Evolutionary conservation across 2,113 vertebrate species (phyloP).

Genomic region (Pontoporia blainvillei): DNA sequence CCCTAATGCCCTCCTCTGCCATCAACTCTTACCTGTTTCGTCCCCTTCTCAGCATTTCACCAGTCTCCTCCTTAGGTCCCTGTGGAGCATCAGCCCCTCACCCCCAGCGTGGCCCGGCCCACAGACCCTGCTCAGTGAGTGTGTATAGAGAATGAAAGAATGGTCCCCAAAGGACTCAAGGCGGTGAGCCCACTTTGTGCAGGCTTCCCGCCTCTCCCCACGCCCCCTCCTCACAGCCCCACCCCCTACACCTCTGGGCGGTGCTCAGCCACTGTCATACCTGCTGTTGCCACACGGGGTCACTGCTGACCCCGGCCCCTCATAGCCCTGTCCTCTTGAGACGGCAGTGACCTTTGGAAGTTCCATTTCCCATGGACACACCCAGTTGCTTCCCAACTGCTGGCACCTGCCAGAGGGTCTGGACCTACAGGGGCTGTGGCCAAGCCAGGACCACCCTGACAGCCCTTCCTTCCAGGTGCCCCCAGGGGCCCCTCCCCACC

Average conservation of each 20-base stretch:
- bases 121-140: not conserved
- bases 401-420: not conserved
- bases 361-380: not conserved
- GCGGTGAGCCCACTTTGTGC: not conserved
- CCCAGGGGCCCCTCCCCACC: not conserved
- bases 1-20: not conserved
- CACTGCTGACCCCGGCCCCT: not conserved
- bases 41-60: not conserved
- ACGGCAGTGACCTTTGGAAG: not conserved
- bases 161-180: not conserved
- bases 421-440: not conserved
- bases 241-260: rapidly evolving
- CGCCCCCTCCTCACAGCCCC: rapidly evolving
- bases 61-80: not conserved
- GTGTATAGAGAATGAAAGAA: not conserved
- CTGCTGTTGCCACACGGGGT: not conserved
- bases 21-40: not conserved
- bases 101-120: not conserved
- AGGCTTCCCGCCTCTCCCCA: not conserved
- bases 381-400: not conserved
- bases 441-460: not conserved
- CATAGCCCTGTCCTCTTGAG: not conserved
- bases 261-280: not conserved
- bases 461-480: not conserved
- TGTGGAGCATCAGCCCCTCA: not conserved